A percentile compares a stretch with the other conserved stretches of the same genome.
phyloP scores from a whole-genome alignment of 2,113 vertebrate species.

The Grus americana region DNA sequence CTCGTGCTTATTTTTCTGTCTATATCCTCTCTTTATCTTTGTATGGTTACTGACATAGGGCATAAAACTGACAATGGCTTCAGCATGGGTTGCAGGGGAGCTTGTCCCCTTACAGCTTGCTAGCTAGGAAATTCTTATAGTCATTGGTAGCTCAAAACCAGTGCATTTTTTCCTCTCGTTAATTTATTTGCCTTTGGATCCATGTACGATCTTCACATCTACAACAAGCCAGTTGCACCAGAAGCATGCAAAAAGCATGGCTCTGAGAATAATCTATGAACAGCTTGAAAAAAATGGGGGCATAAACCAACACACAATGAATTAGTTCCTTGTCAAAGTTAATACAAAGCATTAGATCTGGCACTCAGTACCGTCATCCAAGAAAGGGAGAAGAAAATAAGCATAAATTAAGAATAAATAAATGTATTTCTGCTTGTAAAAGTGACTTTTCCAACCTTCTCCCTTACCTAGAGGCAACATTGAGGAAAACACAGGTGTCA shows the following conservation, averaged over 20 bases:
- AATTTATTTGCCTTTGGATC: not conserved
- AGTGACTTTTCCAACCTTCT: not conserved
- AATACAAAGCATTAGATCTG: not conserved
- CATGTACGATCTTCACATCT: accelerated
- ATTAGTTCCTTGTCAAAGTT: not conserved
- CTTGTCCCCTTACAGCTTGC: not conserved
- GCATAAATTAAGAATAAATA: not conserved
- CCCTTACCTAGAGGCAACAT: not conserved
- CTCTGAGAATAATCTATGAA: not conserved
- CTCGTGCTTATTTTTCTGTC: not conserved
- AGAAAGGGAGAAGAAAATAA: not conserved
- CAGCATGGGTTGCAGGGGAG: not conserved
- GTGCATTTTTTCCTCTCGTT: not conserved
- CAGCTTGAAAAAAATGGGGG: not conserved
- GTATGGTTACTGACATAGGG: not conserved
- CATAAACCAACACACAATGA: not conserved
- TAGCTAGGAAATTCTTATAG: not conserved
- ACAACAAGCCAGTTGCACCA: not conserved
- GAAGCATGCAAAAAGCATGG: not conserved
- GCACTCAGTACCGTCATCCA: not conserved
- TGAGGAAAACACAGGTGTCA: not conserved
- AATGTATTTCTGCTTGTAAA: not conserved
- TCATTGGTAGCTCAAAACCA: not conserved
- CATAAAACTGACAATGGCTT: not conserved
- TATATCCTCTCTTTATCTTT: not conserved